A percentile compares a stretch with the other conserved stretches of the same genome.
These are phyloP conservation scores for Pimephales promelas DNA, from an alignment of 2,113 vertebrate species.

Conservation along the genomic window DNA sequence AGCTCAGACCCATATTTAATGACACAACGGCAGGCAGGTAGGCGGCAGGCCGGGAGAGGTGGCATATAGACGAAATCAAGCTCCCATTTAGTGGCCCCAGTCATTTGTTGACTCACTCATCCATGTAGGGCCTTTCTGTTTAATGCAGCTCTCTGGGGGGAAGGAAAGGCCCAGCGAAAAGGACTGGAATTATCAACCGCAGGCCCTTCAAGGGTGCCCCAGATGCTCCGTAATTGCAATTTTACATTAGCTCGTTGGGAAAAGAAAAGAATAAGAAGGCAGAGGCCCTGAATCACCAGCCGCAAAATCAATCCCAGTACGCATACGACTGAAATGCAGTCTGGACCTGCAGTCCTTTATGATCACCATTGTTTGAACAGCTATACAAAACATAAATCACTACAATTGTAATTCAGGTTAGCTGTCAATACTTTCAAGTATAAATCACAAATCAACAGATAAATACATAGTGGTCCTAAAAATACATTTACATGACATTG, in stretches of 20 bases:
- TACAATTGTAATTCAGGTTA: background rate
- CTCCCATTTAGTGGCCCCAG: slow-evolving; percentile 76
- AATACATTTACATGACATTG: background rate
- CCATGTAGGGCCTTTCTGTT: slow-evolving; percentile 82
- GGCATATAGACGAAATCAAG: slow-evolving; percentile 69
- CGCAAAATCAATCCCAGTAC: slow-evolving; percentile 53
- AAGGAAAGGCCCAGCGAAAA: slow-evolving; percentile 66
- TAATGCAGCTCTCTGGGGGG: slow-evolving; percentile 77
- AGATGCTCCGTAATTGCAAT: slow-evolving; percentile 72
- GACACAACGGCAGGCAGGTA: slow-evolving; percentile 72
- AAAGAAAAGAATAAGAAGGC: slow-evolving; percentile 51
- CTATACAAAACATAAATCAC: background rate
- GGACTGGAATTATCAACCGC: slow-evolving; percentile 59
- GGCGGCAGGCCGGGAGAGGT: slow-evolving; percentile 61
- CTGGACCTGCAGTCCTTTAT: background rate
- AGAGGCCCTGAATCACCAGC: slow-evolving; percentile 54
- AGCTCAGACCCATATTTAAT: slow-evolving; percentile 71
- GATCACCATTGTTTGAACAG: slow-evolving; percentile 16
- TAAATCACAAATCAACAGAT: background rate
- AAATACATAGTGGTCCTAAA: background rate
- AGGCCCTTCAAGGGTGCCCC: slow-evolving; percentile 70
- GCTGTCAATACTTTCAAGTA: background rate
- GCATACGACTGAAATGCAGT: slow-evolving; percentile 24
- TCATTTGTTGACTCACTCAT: slow-evolving; percentile 85
- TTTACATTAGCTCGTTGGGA: slow-evolving; percentile 62